Base-by-base conservation (phyloP, 2,113 vertebrate genomes). In the Ardeotis arabs region DNA sequence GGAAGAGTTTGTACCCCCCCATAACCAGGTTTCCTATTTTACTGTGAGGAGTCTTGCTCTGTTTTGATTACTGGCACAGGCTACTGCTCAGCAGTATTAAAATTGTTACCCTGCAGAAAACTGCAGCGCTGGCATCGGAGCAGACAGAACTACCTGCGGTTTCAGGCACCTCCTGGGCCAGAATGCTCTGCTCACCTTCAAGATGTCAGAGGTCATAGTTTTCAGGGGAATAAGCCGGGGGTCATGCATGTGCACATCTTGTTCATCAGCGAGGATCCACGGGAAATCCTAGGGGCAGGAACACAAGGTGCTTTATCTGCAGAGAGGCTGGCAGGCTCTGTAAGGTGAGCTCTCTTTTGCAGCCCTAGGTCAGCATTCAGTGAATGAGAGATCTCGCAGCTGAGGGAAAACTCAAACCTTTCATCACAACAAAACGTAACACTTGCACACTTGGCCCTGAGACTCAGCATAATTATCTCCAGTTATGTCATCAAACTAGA, bases 231-330 rank as follows among this genome's bases (percentile, higher is more conserved):
- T 99, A 7, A 99, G 98, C 84, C 99, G 98, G 6, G 99, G 98
- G 68, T 99, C 99, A 0, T 99, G 99, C 99, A 99, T 99, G 86
- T 99, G 99, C 74, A 99, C 98, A 0, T 99, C 99, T 33, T 99
- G 99, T 63, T 99, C 99, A 7, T 99, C 99, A 20, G 99, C 99
- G 0, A 99, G 98, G 92, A 99, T 99, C 99, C 99, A 99, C 0
- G 99, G 99, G 93, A 99, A 99, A 74, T 99, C 99, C 99, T 99
- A 64, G 33, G 50, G 50, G 85, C 53, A 37, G 64, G n/a, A 90
- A 50, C 23, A 79, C 19, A 89, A 55, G 50, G 69, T 2, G 39
- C 28, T 67, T 90, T 55, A 78, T 25, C 70, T 63, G 52, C 80
- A 64, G 59, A n/a, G 70, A 23, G 35, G 33, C 75, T 69, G 50